Conservation (phyloP, 2,113 vertebrate genomes). For the Mustelus asterias region DNA sequence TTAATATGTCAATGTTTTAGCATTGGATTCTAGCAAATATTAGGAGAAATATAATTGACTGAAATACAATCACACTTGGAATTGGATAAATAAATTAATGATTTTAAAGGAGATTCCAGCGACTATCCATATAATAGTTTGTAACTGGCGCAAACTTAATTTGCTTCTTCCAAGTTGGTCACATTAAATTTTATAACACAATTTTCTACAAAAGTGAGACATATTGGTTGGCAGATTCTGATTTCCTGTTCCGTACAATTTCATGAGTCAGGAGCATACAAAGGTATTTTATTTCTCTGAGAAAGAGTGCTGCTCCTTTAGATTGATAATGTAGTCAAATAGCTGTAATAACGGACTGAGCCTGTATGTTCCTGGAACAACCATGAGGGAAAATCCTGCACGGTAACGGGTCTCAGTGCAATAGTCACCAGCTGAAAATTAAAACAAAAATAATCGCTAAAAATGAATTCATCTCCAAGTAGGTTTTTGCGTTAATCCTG, state of each 20-base stretch:
- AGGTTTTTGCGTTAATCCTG: not conserved
- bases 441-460: not conserved
- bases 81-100: not conserved
- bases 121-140: not conserved
- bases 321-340: not conserved
- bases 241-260: not conserved
- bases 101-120: not conserved
- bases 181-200: not conserved
- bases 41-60: not conserved
- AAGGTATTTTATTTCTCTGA: not conserved
- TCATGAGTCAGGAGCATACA: not conserved
- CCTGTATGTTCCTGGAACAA: not conserved
- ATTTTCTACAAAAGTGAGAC: not conserved
- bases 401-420: not conserved
- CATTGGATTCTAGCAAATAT: not conserved
- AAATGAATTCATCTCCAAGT: not conserved
- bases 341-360: not conserved
- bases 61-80: not conserved
- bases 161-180: not conserved
- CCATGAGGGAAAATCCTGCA: not conserved
- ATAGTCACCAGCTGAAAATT: not conserved
- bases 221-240: not conserved
- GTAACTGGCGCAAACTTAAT: conserved; percentile 4
- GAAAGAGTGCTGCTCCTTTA: not conserved
- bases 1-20: not conserved